These are phyloP conservation scores for Thalassoma bifasciatum DNA, from an alignment of 2,113 vertebrate genomes.

Conservation along the genomic window DNA sequence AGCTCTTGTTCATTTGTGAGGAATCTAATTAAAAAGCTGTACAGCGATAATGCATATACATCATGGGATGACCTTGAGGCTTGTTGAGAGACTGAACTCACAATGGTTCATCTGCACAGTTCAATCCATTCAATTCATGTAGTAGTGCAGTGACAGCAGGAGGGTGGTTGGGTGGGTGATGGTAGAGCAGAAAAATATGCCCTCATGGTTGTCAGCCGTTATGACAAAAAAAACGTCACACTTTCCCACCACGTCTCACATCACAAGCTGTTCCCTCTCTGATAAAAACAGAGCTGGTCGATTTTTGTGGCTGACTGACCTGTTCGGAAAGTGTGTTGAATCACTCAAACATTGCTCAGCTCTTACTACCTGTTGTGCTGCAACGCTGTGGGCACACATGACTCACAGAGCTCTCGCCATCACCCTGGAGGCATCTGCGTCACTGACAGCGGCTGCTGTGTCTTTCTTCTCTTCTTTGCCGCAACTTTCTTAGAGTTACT, in stretches of 20 bases:
- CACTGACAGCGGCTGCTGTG: constrained; percentile 19
- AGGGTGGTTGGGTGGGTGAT: not conserved
- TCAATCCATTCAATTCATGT: constrained; percentile 51
- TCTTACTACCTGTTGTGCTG: constrained; percentile 57
- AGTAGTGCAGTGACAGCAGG: constrained; percentile 12
- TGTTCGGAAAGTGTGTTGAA: constrained; percentile 3
- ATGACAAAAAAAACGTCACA: not conserved
- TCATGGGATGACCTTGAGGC: constrained; percentile 46
- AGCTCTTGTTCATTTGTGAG: constrained; percentile 20
- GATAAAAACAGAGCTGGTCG: constrained; percentile 20
- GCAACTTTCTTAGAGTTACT: constrained; percentile 4
- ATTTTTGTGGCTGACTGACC: constrained; percentile 5
- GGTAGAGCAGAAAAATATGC: constrained; percentile 20
- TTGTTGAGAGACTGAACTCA: constrained; percentile 26
- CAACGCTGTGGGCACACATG: constrained; percentile 50
- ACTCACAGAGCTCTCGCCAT: constrained; percentile 55
- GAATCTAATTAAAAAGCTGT: constrained; percentile 21
- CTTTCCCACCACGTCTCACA: constrained; percentile 12
- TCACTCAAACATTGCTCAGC: constrained; percentile 17
- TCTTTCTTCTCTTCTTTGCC: constrained; percentile 1
- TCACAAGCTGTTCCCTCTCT: constrained; percentile 28
- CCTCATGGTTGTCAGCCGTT: constrained; percentile 14
- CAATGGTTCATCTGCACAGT: constrained; percentile 23
- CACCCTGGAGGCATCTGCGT: constrained; percentile 31
- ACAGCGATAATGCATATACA: too few species aligned